These are phyloP conservation scores for Enteromius trimaculatus DNA, from an alignment of 2,797 vertebrate species.

Conservation along the genomic window DNA sequence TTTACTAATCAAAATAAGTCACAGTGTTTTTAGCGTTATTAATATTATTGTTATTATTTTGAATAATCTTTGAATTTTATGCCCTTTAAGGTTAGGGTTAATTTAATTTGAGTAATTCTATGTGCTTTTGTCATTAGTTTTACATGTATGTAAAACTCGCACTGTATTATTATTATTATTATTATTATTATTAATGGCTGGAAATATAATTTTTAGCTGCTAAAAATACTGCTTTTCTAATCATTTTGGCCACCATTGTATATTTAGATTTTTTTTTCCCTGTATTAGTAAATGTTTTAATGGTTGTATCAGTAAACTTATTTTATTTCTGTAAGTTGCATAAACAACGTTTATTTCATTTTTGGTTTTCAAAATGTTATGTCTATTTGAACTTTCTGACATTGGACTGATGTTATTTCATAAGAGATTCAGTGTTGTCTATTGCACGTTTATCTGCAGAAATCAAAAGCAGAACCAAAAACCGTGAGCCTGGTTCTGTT, in stretches of 20 bases:
- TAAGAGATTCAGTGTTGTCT: not conserved
- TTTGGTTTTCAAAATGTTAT: no score
- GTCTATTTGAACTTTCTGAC: not conserved
- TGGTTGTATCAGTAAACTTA: not conserved
- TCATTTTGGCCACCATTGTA: no score
- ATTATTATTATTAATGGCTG: no score
- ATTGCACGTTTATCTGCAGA: constrained; percentile 65
- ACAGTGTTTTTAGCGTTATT: not conserved
- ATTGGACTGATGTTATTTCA: not conserved
- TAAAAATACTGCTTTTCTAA: no score
- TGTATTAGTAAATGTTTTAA: not conserved
- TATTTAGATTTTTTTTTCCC: not conserved
- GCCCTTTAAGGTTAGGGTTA: not conserved
- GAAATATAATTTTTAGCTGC: no score
- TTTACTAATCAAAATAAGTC: not conserved
- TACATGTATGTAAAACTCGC: not conserved
- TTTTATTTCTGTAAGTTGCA: not conserved
- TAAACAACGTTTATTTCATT: not conserved
- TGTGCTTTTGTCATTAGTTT: not conserved
- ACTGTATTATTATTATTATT: no score
- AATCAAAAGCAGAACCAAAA: constrained; percentile 73
- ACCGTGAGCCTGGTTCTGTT: constrained; percentile 32
- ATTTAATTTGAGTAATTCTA: not conserved
- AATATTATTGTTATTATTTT: not conserved
- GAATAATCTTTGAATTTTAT: not conserved